These are phyloP conservation scores for Serilophus lunatus DNA, from an alignment of 2,113 vertebrate species.

Conservation along the genomic window DNA sequence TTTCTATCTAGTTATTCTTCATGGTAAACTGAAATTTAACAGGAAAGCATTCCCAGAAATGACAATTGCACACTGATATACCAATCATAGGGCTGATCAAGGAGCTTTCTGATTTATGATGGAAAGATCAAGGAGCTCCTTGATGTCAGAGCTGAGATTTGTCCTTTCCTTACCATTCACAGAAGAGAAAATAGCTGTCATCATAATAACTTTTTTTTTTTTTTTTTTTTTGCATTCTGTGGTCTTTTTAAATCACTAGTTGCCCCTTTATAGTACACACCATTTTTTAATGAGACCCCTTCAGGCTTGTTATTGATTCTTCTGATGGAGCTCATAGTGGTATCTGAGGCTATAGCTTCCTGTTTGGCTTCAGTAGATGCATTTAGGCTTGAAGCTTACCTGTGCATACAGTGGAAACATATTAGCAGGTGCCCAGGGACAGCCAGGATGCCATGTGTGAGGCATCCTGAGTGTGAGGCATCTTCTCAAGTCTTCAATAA, in stretches of 20 bases:
- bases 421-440: not conserved
- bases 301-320: not conserved
- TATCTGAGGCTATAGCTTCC: not conserved
- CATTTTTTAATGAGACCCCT: not conserved
- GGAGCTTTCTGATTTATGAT: slow-evolving; percentile 6
- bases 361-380: not conserved
- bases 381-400: not conserved
- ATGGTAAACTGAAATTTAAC: not conserved
- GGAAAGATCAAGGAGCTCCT: slow-evolving; percentile 62
- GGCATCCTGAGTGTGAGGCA: not conserved
- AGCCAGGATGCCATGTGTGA: not conserved
- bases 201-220: not conserved
- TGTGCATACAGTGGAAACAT: not conserved
- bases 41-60: not conserved
- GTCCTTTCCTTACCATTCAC: not conserved
- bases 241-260: not conserved
- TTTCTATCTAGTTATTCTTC: not conserved
- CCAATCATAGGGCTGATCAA: slow-evolving; percentile 50
- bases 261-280: not conserved
- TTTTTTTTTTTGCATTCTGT: not conserved
- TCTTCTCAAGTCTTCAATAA: not conserved
- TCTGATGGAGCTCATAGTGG: not conserved
- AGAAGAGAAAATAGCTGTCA: slow-evolving; percentile 17
- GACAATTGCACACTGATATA: not conserved
- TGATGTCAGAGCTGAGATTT: slow-evolving; percentile 26